These are phyloP conservation scores for Tauraco hartlaubi DNA, from an alignment of 2,797 vertebrate genomes.

Conservation along the genomic window DNA sequence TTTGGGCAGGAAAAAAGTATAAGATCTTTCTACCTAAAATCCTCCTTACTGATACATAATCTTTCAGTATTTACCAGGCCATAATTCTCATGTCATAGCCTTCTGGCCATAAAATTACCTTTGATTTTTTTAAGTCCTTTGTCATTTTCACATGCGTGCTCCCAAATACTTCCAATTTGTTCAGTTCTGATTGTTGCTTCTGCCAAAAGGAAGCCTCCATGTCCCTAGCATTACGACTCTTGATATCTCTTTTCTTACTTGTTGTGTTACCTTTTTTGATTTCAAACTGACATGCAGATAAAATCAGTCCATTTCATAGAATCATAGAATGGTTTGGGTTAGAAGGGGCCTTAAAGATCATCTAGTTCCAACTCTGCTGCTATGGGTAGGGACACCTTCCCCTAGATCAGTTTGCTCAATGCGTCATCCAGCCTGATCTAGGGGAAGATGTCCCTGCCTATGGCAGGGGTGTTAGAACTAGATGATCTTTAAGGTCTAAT, in stretches of 20 bases:
- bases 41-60: not conserved
- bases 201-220: not conserved
- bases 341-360: too few species aligned
- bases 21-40: not conserved
- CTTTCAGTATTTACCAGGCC: not conserved
- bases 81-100: not conserved
- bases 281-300: not conserved
- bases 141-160: not conserved
- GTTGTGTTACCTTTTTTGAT: not conserved
- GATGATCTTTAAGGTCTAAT: not conserved
- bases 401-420: too few species aligned
- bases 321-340: too few species aligned
- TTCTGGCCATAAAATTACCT: not conserved
- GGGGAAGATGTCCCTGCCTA: too few species aligned
- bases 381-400: too few species aligned
- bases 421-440: too few species aligned
- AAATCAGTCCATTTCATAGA: not conserved
- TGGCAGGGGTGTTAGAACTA: too few species aligned
- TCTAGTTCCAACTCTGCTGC: too few species aligned
- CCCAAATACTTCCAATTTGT: not conserved
- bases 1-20: not conserved
- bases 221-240: not conserved
- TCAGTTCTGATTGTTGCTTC: not conserved
- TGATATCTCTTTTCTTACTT: not conserved
- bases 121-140: not conserved